These are phyloP conservation scores for Drosophila dives DNA, from an alignment of 2,888 invertebrate species.

Conservation along the genomic window DNA sequence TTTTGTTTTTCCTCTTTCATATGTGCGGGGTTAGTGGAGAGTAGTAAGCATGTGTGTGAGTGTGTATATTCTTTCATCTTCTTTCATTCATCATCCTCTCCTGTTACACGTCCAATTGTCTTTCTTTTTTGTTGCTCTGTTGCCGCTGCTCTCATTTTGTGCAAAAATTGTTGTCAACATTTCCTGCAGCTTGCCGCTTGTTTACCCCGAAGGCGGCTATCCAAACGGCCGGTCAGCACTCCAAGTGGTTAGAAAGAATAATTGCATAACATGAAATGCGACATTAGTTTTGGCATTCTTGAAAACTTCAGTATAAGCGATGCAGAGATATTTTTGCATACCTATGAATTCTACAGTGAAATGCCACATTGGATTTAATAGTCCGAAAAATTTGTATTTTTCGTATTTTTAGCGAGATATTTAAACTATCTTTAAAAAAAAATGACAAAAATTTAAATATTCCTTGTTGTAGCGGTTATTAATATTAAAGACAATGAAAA, in stretches of 20 bases:
- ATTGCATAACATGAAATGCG: slow-evolving; percentile 49
- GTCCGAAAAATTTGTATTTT: neutral
- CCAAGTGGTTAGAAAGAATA: slow-evolving; percentile 23
- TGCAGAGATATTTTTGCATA: neutral
- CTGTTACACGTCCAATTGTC: slow-evolving; percentile 45
- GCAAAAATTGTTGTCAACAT: slow-evolving; percentile 68
- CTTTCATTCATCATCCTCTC: slow-evolving; percentile 1
- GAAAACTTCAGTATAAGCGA: neutral
- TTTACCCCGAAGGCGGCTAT: slow-evolving; percentile 6
- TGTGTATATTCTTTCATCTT: slow-evolving; percentile 3
- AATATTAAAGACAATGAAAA: neutral
- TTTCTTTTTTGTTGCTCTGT: slow-evolving; percentile 43
- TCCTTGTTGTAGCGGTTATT: too few relatives aligned
- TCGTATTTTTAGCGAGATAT: neutral
- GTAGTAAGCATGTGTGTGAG: slow-evolving; percentile 1
- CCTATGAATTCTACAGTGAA: neutral
- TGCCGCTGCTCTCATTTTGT: slow-evolving; percentile 41
- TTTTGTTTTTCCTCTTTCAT: slow-evolving; percentile 30
- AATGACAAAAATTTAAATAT: neutral
- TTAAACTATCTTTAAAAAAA: neutral
- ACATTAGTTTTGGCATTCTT: slow-evolving; percentile 4
- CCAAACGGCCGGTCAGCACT: neutral
- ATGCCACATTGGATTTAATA: neutral
- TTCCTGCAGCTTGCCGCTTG: slow-evolving; percentile 45
- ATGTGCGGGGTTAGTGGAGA: slow-evolving; percentile 27